A percentile compares a stretch with the other conserved stretches of the same genome.
phyloP scores from a whole-genome alignment of 2,888 invertebrate genomes.

The Heliconius ismenius region DNA sequence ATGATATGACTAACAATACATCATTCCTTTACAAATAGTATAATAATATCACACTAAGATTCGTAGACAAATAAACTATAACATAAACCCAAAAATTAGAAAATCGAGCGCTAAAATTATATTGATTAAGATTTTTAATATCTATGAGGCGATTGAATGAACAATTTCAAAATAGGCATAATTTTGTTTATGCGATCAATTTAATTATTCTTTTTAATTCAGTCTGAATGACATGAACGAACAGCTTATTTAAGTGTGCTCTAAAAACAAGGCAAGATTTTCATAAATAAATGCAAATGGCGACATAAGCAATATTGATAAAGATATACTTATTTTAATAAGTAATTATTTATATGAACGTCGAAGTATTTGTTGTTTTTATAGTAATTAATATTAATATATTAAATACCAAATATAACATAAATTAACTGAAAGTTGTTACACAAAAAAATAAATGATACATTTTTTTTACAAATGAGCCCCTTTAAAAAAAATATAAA shows the following conservation, averaged over 20 bases:
- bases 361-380: not conserved
- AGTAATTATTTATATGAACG: not conserved
- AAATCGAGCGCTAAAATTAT: constrained; percentile 10
- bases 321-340: constrained; percentile 4
- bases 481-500: not conserved
- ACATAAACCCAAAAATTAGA: not conserved
- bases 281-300: not conserved
- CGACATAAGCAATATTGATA: not conserved
- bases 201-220: not conserved
- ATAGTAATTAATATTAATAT: not conserved
- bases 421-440: not conserved
- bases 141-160: constrained; percentile 20
- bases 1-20: constrained; percentile 64
- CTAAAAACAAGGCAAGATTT: constrained; percentile 22
- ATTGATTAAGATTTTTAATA: constrained; percentile 33
- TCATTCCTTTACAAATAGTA: constrained; percentile 50
- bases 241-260: not conserved
- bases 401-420: not conserved
- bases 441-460: not conserved
- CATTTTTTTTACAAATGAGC: not conserved
- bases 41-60: constrained; percentile 60
- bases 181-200: not conserved
- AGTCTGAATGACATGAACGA: not conserved
- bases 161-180: constrained; percentile 7
- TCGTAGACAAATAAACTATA: constrained; percentile 42